Conservation (phyloP, 1,140 invertebrate genomes). For the Diuraphis noxia region DNA sequence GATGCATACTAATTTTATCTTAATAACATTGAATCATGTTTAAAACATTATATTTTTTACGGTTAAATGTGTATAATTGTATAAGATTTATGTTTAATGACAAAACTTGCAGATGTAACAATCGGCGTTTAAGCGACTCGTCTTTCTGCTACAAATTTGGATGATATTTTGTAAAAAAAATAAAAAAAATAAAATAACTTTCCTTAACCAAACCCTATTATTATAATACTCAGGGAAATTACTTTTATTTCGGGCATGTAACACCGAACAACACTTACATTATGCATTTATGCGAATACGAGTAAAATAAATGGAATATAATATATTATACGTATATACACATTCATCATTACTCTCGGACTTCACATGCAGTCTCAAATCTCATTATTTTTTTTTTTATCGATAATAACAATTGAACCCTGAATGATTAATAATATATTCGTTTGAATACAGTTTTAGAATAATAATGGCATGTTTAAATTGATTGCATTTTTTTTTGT, state of each 20-base stretch:
- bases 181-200: not conserved
- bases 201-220: too few species aligned
- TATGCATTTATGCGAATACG: not conserved
- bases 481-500: not conserved
- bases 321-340: not conserved
- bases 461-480: not conserved
- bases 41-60: not conserved
- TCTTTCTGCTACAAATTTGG: too few species aligned
- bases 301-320: not conserved
- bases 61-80: not conserved
- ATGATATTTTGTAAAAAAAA: too few species aligned
- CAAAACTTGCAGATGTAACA: too few species aligned
- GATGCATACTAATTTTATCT: not conserved
- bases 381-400: conserved; percentile 10
- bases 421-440: not conserved
- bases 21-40: not conserved
- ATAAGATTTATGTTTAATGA: too few species aligned
- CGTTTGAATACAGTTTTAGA: not conserved
- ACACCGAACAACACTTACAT: not conserved
- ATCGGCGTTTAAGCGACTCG: too few species aligned
- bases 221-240: not conserved
- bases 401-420: conserved; percentile 2
- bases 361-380: not conserved
- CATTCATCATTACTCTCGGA: not conserved
- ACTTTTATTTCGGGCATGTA: not conserved